phyloP scores from a whole-genome alignment of 2,888 invertebrate genomes.

The Drosophila kokeensis region DNA sequence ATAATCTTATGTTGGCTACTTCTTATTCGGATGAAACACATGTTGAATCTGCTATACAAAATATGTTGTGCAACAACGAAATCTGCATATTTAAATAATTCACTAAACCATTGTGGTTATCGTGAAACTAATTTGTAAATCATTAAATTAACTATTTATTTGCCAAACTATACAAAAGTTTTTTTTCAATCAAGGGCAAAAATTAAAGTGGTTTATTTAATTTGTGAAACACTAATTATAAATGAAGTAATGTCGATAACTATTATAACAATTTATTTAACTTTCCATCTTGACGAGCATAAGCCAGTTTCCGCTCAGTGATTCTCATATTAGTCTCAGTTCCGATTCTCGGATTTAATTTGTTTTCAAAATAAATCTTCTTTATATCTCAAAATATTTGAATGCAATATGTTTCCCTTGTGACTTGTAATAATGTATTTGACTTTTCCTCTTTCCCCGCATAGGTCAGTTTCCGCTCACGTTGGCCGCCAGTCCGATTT shows the following conservation, averaged over 20 bases:
- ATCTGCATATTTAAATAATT: not conserved
- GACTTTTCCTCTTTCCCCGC: not conserved
- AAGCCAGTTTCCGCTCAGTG: not conserved
- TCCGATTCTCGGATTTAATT: not conserved
- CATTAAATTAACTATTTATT: not conserved
- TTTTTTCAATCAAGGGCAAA: not conserved
- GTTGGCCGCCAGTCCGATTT: not conserved
- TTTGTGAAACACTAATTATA: not conserved
- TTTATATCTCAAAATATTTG: too few relatives aligned
- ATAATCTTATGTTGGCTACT: too few relatives aligned
- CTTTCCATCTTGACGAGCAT: not conserved
- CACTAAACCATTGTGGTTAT: not conserved
- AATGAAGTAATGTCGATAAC: not conserved
- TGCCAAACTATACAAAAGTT: not conserved
- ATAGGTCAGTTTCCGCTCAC: slow-evolving; percentile 5
- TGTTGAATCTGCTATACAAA: not conserved
- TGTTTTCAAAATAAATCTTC: not conserved
- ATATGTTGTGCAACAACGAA: not conserved
- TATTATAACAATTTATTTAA: not conserved
- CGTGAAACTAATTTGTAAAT: not conserved
- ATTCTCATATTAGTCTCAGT: not conserved
- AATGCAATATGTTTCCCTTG: not conserved
- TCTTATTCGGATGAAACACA: too few relatives aligned
- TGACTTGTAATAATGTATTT: not conserved
- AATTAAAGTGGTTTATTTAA: not conserved